Evolutionary conservation across 2,113 vertebrate genomes (phyloP).

Genomic region (Ia io): DNA sequence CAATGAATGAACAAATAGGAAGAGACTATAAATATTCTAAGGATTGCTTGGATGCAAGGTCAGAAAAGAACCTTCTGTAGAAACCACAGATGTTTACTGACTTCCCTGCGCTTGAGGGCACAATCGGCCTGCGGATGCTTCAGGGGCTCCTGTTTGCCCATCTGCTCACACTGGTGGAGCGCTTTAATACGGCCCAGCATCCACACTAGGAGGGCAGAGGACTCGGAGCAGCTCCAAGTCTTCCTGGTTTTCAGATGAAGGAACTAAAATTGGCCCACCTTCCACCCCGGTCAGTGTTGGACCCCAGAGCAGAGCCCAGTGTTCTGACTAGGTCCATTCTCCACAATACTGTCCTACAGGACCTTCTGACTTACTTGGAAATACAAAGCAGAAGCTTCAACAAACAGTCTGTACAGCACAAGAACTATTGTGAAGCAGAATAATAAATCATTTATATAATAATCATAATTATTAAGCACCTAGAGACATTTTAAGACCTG

Average conservation of each 20-base stretch:
- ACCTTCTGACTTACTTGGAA: not conserved
- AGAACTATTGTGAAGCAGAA: not conserved
- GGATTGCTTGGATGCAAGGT: not conserved
- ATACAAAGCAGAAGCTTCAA: not conserved
- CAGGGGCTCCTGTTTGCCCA: not conserved
- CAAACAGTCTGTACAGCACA: not conserved
- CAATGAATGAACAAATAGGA: not conserved
- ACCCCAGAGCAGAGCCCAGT: not conserved
- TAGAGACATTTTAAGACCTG: slow-evolving; percentile 10
- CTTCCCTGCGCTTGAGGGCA: not conserved
- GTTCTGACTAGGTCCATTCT: not conserved
- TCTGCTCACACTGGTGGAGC: not conserved
- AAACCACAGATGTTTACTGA: not conserved
- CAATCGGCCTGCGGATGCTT: not conserved
- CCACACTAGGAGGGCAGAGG: not conserved
- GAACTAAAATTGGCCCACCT: not conserved
- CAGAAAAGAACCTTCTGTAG: not conserved
- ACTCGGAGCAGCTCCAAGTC: not conserved
- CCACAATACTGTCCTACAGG: not conserved
- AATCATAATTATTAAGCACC: not conserved
- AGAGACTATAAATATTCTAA: not conserved
- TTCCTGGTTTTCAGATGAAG: not conserved
- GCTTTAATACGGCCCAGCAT: not conserved
- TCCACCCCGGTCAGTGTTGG: not conserved
- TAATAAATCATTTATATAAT: not conserved